Conservation (phyloP, 2,888 invertebrate genomes). For the Tipula unca region DNA sequence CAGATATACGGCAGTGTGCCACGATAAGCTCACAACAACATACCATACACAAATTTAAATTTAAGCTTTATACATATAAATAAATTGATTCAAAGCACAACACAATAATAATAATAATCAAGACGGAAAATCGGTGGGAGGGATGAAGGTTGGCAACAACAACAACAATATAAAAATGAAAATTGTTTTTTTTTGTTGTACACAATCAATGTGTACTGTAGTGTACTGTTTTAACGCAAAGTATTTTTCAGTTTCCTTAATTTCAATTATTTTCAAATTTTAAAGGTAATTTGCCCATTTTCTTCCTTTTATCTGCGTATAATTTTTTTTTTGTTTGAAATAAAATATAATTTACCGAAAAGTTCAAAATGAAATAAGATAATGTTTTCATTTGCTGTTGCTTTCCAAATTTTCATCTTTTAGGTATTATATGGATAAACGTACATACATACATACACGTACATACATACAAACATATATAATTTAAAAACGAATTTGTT, state of each 20-base stretch:
- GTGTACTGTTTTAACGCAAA: neutral
- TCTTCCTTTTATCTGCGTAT: neutral
- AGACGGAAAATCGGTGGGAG: no score
- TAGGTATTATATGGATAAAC: neutral
- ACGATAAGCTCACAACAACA: no score
- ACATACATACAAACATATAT: neutral
- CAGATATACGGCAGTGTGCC: no score
- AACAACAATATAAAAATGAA: no score
- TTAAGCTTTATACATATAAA: no score
- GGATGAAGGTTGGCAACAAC: no score
- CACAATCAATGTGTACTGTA: neutral
- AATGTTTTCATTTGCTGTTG: neutral
- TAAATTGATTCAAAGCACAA: no score
- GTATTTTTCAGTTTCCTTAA: neutral
- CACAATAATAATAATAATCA: no score
- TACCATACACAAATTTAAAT: no score
- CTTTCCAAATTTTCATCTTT: neutral
- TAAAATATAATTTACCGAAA: neutral
- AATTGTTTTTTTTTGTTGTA: no score
- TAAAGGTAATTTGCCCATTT: neutral
- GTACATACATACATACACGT: no score
- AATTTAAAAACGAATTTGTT: neutral
- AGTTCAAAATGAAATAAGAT: neutral
- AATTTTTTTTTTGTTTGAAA: no score
- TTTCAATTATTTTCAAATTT: constrained; percentile 14